Base-by-base conservation (phyloP, 2,113 vertebrate genomes). In the Clarias gariepinus region DNA sequence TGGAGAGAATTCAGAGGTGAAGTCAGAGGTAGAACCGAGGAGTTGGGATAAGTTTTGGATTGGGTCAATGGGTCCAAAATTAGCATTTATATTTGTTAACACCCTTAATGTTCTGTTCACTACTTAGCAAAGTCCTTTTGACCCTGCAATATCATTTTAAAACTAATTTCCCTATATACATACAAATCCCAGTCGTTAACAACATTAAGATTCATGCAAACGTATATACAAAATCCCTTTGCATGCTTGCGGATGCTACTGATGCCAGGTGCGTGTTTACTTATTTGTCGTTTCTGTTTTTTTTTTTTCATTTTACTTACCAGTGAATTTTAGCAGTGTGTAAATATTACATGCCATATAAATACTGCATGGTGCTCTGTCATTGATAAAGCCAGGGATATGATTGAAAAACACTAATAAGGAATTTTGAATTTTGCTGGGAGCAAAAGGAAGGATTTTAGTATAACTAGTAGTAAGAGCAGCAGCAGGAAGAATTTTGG, bases 31-130 rank as follows among this genome's bases (percentile, higher is more conserved):
- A 77, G 60, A 55, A 53, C 23, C n/a, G 64, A 80, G 82, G 64
- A 83, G 58, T 7, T n/a, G 23, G 15, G 71, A 82, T 87, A 81
- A 82, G 41, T 55, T 69, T 80, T 52, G 57, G 76, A 86, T 64
- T n/a, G 47, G 47, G 52, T 47, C 84, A 85, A 13, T 66, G 21
- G 60, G 41, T 66, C 28, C 30, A 52, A 64, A 25, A 69, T 63
- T 4, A 33, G 12, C 84, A 57, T 69, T 81, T 85, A 79, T 85
- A 68, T 80, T 76, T 68, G 68, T 85, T 85, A 79, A 41, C 47
- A 80, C 52, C 28, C 4, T 68, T 16, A 7, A 68, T 1, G 9
- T 79, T 57, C 19, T 33, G 33, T 57, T 69, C 60, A 64, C 55
- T 78, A 78, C 58, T 74, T 18, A 53, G 11, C 28, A 66, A 12